Evolutionary conservation across 2,888 invertebrate species (phyloP).

Genomic region (Oeneis ivallda): DNA sequence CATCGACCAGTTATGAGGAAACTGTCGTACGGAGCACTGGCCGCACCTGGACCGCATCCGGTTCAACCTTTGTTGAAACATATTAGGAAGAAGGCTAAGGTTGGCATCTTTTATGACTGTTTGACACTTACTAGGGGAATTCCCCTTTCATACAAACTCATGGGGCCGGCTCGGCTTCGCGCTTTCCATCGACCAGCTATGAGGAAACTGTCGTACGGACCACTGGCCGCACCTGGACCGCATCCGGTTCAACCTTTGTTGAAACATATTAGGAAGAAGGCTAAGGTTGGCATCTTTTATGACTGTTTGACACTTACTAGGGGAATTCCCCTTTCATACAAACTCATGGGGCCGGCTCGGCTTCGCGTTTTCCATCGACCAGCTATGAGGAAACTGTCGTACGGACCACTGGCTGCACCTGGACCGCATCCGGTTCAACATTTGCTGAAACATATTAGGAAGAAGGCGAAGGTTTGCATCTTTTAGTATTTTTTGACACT

Average conservation of each 20-base stretch:
- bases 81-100: conserved; percentile 95
- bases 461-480: conserved; percentile 88
- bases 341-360: conserved; percentile 88
- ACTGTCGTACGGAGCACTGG: too few relatives aligned
- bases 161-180: conserved; percentile 84
- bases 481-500: not conserved
- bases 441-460: conserved; percentile 93
- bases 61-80: conserved; percentile 93
- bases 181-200: conserved; percentile 98
- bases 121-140: not conserved
- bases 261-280: conserved; percentile 96
- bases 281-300: conserved; percentile 79
- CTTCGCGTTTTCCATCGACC: conserved; percentile 97
- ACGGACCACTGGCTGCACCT: conserved; percentile 87
- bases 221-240: conserved; percentile 86
- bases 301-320: not conserved
- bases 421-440: conserved; percentile 92
- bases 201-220: conserved; percentile 93
- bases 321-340: conserved; percentile 92
- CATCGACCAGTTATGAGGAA: too few relatives aligned
- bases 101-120: conserved; percentile 45
- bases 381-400: conserved; percentile 91
- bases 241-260: conserved; percentile 92
- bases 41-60: too few relatives aligned
- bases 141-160: too few relatives aligned